Percentiles rank a stretch among this genome's conserved stretches.
Evolutionary conservation across 2,888 invertebrate genomes (phyloP).

Genomic region (Cataglyphis cursor): DNA sequence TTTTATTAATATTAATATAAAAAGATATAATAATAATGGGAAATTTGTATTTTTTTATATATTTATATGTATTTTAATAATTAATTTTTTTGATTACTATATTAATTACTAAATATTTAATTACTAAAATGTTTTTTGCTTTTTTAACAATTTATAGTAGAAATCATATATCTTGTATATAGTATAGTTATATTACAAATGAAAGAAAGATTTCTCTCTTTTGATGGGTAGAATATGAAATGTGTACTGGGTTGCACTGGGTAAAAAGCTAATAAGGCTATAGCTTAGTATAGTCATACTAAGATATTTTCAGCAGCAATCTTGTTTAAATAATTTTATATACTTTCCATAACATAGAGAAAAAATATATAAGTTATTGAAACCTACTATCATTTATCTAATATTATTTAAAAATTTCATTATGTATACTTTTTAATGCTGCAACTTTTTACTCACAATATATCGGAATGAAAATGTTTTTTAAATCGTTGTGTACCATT

Average conservation of each 20-base stretch:
- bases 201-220: background rate
- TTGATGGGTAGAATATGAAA: background rate
- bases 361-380: background rate
- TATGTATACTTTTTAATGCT: background rate
- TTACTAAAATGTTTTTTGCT: background rate
- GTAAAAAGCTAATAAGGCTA: background rate
- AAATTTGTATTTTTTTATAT: background rate
- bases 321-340: background rate
- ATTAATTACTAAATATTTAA: background rate
- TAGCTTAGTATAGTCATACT: background rate
- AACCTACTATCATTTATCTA: background rate
- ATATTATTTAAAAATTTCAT: background rate
- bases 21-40: background rate
- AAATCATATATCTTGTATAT: slow-evolving; percentile 4
- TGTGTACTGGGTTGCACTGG: background rate
- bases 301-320: background rate
- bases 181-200: background rate
- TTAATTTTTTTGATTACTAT: slow-evolving; percentile 4
- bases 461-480: background rate
- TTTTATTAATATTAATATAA: background rate
- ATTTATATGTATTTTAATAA: background rate
- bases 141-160: background rate
- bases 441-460: background rate
- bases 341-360: background rate
- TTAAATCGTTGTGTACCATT: background rate